These are phyloP conservation scores for Cryptoprocta ferox DNA, from an alignment of 2,797 vertebrate species.

Conservation along the genomic window DNA sequence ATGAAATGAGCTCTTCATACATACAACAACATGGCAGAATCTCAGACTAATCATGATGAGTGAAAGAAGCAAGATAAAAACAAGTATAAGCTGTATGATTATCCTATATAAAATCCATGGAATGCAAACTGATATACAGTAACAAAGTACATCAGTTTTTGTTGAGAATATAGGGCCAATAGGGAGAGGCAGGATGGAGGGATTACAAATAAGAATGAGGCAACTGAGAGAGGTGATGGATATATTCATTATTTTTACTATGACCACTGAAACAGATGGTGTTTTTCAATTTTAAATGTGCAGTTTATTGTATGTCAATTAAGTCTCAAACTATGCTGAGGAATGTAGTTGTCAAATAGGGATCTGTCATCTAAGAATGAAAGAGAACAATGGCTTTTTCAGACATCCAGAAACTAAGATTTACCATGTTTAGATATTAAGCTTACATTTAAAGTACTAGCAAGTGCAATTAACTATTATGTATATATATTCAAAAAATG, in stretches of 20 bases:
- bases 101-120: background rate
- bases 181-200: background rate
- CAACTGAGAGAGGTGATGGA: background rate
- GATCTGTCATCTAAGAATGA: background rate
- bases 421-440: background rate
- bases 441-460: background rate
- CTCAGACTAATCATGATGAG: background rate
- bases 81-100: background rate
- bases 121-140: background rate
- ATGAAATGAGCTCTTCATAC: background rate
- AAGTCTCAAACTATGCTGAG: background rate
- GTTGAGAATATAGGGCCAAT: background rate
- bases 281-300: background rate
- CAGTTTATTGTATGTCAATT: background rate
- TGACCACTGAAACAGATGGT: background rate
- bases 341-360: constrained; percentile 13
- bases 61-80: background rate
- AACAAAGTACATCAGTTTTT: background rate
- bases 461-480: background rate
- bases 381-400: background rate
- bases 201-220: background rate
- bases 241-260: background rate
- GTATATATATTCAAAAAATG: background rate
- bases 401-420: background rate
- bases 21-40: background rate